Percentiles rank a stretch among this genome's conserved stretches.
Evolutionary conservation across 2,888 invertebrate genomes (phyloP).

Genomic region (Syrista parreyssii): DNA sequence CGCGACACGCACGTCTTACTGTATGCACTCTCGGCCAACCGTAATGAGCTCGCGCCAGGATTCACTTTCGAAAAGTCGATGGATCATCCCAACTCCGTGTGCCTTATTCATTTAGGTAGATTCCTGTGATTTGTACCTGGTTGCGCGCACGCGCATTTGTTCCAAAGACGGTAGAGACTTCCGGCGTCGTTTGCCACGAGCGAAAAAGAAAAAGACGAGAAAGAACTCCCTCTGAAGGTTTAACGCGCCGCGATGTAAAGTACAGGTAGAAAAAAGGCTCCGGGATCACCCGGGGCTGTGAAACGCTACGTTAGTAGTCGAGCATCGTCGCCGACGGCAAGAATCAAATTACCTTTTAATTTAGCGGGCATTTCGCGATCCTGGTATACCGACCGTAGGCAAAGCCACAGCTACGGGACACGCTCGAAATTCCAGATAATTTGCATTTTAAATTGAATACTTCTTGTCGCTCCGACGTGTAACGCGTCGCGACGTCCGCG

Average conservation of each 20-base stretch:
- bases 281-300: constrained; percentile 13
- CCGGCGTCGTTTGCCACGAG: background rate
- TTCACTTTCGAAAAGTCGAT: constrained; percentile 12
- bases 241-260: background rate
- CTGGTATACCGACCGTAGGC: constrained; percentile 29
- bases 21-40: background rate
- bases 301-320: background rate
- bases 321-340: constrained; percentile 26
- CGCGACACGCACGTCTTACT: constrained; percentile 7
- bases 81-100: background rate
- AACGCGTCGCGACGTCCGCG: background rate
- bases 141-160: background rate
- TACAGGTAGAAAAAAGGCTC: constrained; percentile 17
- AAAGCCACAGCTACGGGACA: constrained; percentile 41
- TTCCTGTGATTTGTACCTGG: background rate
- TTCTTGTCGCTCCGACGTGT: background rate
- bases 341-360: constrained; percentile 65
- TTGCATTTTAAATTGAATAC: constrained; percentile 61
- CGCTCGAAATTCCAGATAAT: constrained; percentile 57
- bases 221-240: background rate
- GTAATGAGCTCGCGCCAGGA: constrained; percentile 12
- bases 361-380: constrained; percentile 57
- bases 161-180: background rate
- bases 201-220: background rate
- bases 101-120: background rate